Evolutionary conservation across 2,888 invertebrate genomes (phyloP).

Genomic region (Rosalia funebris): DNA sequence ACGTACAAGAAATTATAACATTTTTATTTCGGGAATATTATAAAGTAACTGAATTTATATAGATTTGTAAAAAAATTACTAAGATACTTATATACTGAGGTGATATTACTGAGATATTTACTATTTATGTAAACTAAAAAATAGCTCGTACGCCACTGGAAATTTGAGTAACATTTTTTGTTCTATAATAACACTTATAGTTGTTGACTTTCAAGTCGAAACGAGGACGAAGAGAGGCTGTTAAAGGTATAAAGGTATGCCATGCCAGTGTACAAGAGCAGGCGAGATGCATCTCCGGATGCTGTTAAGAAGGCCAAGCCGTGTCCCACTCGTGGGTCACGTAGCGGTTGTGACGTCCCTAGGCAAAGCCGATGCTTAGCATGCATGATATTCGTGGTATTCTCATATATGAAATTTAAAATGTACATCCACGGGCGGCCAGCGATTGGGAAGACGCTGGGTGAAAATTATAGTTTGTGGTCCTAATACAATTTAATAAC

Average conservation of each 20-base stretch:
- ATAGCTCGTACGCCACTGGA: background rate
- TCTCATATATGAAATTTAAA: conserved; percentile 7
- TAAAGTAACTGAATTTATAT: too few species aligned
- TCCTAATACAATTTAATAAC: too few species aligned
- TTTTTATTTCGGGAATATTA: too few species aligned
- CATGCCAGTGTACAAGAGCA: conserved; percentile 1
- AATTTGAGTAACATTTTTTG: conserved; percentile 23
- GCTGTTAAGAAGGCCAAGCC: conserved; percentile 30
- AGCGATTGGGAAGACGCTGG: too few species aligned
- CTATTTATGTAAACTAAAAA: too few species aligned
- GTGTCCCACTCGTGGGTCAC: conserved; percentile 47
- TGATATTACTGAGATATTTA: too few species aligned
- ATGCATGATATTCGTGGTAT: conserved; percentile 17
- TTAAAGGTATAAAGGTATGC: conserved; percentile 1
- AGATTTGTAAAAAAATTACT: too few species aligned
- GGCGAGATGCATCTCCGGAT: conserved; percentile 25
- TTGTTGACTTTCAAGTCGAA: conserved; percentile 28
- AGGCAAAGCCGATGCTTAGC: conserved; percentile 29
- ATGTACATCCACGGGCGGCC: too few species aligned
- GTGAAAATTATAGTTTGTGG: too few species aligned
- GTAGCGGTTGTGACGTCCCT: conserved; percentile 43
- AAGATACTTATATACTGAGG: too few species aligned
- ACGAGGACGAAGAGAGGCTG: conserved; percentile 23
- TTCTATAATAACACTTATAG: conserved; percentile 28
- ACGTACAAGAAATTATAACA: too few species aligned